These are phyloP conservation scores for Saccopteryx bilineata DNA, from an alignment of 2,113 vertebrate species.

Conservation along the genomic window DNA sequence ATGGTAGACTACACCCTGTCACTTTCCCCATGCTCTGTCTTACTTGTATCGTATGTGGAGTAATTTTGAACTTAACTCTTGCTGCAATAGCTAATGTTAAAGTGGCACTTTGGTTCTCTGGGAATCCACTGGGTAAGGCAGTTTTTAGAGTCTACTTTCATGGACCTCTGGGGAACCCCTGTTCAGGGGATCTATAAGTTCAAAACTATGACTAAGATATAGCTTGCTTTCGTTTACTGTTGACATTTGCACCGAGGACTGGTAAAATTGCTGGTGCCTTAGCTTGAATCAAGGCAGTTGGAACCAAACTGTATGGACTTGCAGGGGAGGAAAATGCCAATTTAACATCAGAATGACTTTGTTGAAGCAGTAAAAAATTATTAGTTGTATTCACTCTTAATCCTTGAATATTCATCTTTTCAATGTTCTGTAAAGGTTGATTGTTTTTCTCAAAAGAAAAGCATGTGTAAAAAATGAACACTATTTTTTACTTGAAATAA, in stretches of 20 bases:
- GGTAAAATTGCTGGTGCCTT: not conserved
- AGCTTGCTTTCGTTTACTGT: slow-evolving; percentile 48
- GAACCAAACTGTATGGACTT: not conserved
- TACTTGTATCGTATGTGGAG: slow-evolving; percentile 12
- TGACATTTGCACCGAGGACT: slow-evolving; percentile 21
- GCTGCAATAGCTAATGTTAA: slow-evolving; percentile 27
- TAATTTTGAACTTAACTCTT: slow-evolving; percentile 69
- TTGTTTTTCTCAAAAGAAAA: slow-evolving; percentile 2
- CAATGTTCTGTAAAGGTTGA: not conserved
- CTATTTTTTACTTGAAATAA: slow-evolving; percentile 4
- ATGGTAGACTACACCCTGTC: not conserved
- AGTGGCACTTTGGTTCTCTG: not conserved
- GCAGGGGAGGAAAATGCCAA: not conserved
- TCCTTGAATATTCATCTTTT: slow-evolving; percentile 10
- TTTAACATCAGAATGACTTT: slow-evolving; percentile 54
- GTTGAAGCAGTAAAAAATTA: slow-evolving; percentile 12
- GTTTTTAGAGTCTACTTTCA: slow-evolving; percentile 17
- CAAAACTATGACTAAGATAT: slow-evolving; percentile 53
- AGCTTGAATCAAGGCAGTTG: not conserved
- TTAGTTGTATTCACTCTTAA: slow-evolving; percentile 26
- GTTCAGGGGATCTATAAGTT: not conserved
- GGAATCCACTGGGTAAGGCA: not conserved
- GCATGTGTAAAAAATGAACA: not conserved
- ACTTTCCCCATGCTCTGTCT: not conserved
- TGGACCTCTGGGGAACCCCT: not conserved